Base-by-base conservation (phyloP, 2,888 invertebrate species). In the Cactoblastis cactorum region DNA sequence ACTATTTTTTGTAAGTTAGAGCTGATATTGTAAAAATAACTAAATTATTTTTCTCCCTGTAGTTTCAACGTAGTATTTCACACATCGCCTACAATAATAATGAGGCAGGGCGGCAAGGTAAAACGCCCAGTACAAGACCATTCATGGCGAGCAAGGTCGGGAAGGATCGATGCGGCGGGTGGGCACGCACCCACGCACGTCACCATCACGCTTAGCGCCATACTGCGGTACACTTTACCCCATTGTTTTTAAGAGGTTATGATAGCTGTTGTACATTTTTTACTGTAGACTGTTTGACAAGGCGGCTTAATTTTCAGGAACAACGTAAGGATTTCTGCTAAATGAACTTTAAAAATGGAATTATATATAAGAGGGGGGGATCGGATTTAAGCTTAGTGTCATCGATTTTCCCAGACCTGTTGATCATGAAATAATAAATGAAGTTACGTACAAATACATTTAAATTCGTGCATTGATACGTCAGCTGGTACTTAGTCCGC, bases 111-210 rank as follows among this genome's bases (percentile, higher is more conserved):
- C 37, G 43, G 28, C 39, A 24, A 43, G 39, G 39, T 22, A 6
- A 4, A 38, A 3, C 11, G 35, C 24, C 39, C 22, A 39, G 39
- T 39, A 19, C 38, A 35, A 38, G 17, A 49, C 52, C 52, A 52
- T 52, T 52, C 52, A 52, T 45, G 39, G 28, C 22, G 12, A 39
- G 49, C 37, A 49, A 49, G 48, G 49, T 45, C 52, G 48, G 14
- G 14, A 19, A 14, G 24, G 52, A 52, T 52, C 52, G 52, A 52
- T 52, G 51, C 8, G 34, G 32, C 41, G 45, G 6, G 14, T 28
- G 11, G 45, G 28, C 41, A 37, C 34, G 47, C 41, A 47, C 34
- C 47, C 47, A 51, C 47, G 33, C 37, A 45, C 41, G n/a, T 39
- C 46, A 24, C 51, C 33, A 18, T 28, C 22, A 14, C 24, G 41